Evolutionary conservation across 2,888 invertebrate genomes (phyloP).

Genomic region (Uropetala carovei): DNA sequence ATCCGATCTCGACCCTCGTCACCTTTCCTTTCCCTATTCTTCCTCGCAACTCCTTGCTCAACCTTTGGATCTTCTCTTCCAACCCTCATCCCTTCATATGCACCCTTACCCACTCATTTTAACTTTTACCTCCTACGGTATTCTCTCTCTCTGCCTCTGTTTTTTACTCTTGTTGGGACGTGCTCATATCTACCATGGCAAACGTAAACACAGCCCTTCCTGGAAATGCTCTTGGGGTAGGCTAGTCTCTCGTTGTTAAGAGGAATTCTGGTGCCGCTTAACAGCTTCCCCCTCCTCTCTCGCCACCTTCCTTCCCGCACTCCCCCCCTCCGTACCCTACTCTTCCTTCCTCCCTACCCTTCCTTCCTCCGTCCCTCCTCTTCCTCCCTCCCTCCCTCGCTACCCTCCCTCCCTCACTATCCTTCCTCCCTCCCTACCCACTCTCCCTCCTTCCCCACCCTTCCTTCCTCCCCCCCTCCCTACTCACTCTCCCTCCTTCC

Average conservation of each 20-base stretch:
- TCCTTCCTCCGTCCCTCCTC: background rate
- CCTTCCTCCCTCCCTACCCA: background rate
- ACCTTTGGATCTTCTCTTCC: background rate
- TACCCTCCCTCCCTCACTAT: background rate
- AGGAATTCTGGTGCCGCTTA: slow-evolving; percentile 48
- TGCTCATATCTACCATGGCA: background rate
- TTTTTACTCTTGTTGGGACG: background rate
- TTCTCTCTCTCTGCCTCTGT: background rate
- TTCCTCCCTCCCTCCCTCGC: no score
- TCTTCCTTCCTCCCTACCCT: background rate
- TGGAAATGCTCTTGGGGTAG: slow-evolving; percentile 61
- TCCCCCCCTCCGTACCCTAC: background rate
- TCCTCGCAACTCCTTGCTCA: background rate
- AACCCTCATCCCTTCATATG: background rate
- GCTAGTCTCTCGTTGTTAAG: slow-evolving; percentile 23
- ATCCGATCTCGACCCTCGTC: background rate
- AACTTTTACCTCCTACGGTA: background rate
- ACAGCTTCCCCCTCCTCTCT: background rate
- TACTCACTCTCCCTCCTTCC: no score
- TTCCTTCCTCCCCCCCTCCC: no score
- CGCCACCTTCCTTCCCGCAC: background rate
- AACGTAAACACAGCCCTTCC: slow-evolving; percentile 62
- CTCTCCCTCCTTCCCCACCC: background rate
- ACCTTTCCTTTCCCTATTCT: background rate
- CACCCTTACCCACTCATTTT: background rate